These are phyloP conservation scores for Herminia tarsipennalis DNA, from an alignment of 2,888 invertebrate genomes.

Conservation along the genomic window DNA sequence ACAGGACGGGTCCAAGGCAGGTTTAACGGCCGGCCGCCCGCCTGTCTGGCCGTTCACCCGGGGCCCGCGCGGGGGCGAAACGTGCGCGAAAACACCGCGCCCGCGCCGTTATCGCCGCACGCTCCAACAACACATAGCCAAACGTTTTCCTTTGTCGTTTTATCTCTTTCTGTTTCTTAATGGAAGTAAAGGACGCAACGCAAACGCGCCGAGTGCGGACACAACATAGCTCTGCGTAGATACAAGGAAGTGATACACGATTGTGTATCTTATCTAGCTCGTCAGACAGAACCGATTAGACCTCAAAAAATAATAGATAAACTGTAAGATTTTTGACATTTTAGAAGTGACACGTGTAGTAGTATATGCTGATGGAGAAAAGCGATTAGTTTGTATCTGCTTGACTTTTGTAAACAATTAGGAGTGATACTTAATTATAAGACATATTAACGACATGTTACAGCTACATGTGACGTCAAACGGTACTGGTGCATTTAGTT, in stretches of 20 bases:
- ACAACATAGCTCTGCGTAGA: conserved; percentile 28
- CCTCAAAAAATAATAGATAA: no score
- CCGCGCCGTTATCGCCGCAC: conserved; percentile 70
- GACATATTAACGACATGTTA: no score
- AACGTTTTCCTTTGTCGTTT: conserved; percentile 48
- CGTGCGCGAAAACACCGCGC: conserved; percentile 81
- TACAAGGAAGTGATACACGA: conserved; percentile 40
- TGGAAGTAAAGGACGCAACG: conserved; percentile 33
- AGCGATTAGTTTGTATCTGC: no score
- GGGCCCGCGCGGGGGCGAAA: conserved; percentile 79
- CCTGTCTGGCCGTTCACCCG: conserved; percentile 85
- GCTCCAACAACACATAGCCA: conserved; percentile 36
- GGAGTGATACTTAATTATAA: no score
- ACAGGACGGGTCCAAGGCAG: conserved; percentile 72
- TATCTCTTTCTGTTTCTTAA: conserved; percentile 43
- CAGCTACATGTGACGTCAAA: background rate
- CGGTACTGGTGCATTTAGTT: background rate
- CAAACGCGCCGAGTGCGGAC: conserved; percentile 26
- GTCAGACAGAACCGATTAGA: conserved; percentile 17
- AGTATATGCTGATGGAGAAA: no score
- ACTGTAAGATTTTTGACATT: no score
- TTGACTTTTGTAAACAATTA: no score
- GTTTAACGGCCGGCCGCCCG: conserved; percentile 83
- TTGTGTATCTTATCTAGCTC: conserved; percentile 35
- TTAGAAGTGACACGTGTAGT: no score